Evolutionary conservation across 1,140 invertebrate genomes (phyloP), one percentile per base, ranked within the genome.

Genomic region (Zelostemma sp.): DNA sequence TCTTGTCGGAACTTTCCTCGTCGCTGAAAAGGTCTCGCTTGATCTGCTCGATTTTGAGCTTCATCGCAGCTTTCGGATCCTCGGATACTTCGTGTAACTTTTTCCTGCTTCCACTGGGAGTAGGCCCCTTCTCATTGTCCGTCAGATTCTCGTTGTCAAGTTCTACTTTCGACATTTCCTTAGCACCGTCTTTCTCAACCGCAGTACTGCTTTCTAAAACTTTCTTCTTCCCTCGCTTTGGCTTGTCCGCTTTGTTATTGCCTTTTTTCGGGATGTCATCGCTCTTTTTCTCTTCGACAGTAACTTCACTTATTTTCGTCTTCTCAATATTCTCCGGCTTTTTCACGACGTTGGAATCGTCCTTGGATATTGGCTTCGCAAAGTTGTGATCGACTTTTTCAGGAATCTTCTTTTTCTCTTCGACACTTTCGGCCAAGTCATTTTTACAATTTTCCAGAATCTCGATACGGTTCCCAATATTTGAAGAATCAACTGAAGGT

Each of bases 21-120:
- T 83, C 81, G 45, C 77, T 83, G 16, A 85, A 85, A 6, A 85
- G 68, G 50, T 85, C 83, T 12, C 84, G 67, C 25, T 83, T 85
- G 0, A 85, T 74, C 48, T 75, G 72, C 49, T 85, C 81, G 0
- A 84, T 78, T 15, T 83, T 85, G 0, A 71, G 41, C 6, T 80
- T 83, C 0, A 68, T 54, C 25, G 56, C 49, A 1, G 8, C 33
- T 21, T 75, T 75, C 9, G 43, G 15, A 9, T 77, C 72, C 8
- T 63, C 66, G 0, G n/a, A 1, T 40, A 19, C 14, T 9, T 60
- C 47, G 1, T 55, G 6, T 45, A 15, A 17, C 6, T 9, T 12
- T 28, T 60, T 33, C 11, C 35, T 15, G 6, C 8, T 8, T 31
- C 68, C 47, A 4, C 12, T 38, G 21, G 16, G 35, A 16, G 25